A percentile compares a stretch with the other conserved stretches of the same genome.
Evolutionary conservation across 2,888 invertebrate genomes (phyloP).

Genomic region (Amphipoea oculea): DNA sequence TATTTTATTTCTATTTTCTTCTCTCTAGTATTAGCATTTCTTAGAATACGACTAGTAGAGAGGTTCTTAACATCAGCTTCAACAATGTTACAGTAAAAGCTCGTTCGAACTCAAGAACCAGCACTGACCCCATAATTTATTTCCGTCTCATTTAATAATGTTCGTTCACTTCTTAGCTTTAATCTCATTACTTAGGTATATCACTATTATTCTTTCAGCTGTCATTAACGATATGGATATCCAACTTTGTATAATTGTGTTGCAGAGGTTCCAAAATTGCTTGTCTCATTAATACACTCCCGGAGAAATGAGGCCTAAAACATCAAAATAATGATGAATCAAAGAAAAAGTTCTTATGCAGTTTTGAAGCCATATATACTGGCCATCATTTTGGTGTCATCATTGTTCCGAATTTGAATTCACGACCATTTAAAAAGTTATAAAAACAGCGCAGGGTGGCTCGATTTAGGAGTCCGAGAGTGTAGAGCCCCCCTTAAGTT

Average conservation of each 20-base stretch:
- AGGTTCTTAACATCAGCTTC: slow-evolving; percentile 12
- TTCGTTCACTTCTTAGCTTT: slow-evolving; percentile 49
- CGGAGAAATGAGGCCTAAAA: neutral
- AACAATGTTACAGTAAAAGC: slow-evolving; percentile 26
- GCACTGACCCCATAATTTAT: slow-evolving; percentile 57
- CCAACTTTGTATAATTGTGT: slow-evolving; percentile 3
- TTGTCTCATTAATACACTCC: neutral
- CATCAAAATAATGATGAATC: neutral
- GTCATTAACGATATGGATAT: slow-evolving; percentile 22
- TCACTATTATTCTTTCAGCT: slow-evolving; percentile 22
- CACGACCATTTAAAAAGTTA: neutral
- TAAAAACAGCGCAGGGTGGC: neutral
- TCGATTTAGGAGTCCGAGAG: neutral
- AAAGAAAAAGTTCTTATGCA: neutral
- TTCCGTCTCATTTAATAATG: slow-evolving; percentile 60
- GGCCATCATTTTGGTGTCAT: neutral
- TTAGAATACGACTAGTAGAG: neutral
- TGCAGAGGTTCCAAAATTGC: slow-evolving; percentile 3
- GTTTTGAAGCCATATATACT: neutral
- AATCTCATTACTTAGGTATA: slow-evolving; percentile 47
- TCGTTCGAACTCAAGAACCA: slow-evolving; percentile 30
- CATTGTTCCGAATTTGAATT: neutral
- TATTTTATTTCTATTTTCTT: neutral
- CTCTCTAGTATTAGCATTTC: neutral
- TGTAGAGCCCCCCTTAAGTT: neutral